phyloP scores from a whole-genome alignment of 2,888 invertebrate genomes.

The Temnothorax unifasciatus region DNA sequence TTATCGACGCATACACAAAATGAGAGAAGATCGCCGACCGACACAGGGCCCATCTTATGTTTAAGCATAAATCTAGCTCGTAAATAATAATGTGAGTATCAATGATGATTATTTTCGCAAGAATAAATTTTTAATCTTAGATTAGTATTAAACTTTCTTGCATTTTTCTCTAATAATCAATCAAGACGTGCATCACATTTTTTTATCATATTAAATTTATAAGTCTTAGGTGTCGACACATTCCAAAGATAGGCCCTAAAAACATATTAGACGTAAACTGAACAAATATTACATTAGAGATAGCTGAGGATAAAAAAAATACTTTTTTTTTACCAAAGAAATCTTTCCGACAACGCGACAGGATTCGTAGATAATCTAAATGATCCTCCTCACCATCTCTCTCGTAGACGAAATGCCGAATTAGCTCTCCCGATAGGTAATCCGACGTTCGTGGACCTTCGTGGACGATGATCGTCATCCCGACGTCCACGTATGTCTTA shows the following conservation, averaged over 20 bases:
- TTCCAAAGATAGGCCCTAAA: not conserved
- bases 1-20: not conserved
- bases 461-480: constrained; percentile 56
- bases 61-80: not conserved
- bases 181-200: not conserved
- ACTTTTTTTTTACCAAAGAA: not conserved
- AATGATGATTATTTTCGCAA: not conserved
- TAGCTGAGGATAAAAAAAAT: not conserved
- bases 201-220: not conserved
- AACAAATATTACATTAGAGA: not conserved
- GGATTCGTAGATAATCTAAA: constrained; percentile 71
- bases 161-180: not conserved
- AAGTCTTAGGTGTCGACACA: not conserved
- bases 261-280: not conserved
- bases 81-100: not conserved
- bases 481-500: constrained; percentile 64
- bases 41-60: not conserved
- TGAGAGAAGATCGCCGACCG: not conserved
- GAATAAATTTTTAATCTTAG: not conserved
- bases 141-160: not conserved
- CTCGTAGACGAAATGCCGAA: constrained; percentile 45
- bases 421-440: constrained; percentile 39
- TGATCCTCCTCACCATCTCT: constrained; percentile 53
- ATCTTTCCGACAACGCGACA: not conserved
- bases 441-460: constrained; percentile 50